Evolutionary conservation across 2,888 invertebrate species (phyloP).

Genomic region (Noctua comes): DNA sequence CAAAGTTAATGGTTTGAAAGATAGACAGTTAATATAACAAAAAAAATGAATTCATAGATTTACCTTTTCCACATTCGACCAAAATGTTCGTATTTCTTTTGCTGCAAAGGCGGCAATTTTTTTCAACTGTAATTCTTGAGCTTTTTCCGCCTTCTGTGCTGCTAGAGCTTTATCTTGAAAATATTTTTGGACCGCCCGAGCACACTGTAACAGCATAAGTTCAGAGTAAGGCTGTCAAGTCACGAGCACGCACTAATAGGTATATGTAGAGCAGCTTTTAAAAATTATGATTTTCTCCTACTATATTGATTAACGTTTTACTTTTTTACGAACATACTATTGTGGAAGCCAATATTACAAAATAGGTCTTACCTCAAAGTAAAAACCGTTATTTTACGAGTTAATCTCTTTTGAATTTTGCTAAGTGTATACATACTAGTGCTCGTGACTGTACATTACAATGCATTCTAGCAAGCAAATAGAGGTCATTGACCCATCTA

Average conservation of each 20-base stretch:
- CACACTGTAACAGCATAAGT: constrained; percentile 90
- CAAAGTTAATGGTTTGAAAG: no score
- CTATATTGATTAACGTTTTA: no score
- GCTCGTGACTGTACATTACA: not conserved
- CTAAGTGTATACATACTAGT: no score
- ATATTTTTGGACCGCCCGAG: constrained; percentile 97
- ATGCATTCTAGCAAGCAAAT: not conserved
- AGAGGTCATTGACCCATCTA: not conserved
- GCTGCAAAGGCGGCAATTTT: constrained; percentile 97
- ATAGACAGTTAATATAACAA: no score
- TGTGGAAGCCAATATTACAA: no score
- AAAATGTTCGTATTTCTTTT: constrained; percentile 98
- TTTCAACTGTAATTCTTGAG: constrained; percentile 95
- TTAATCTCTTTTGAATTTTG: no score
- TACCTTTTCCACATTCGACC: constrained; percentile 98
- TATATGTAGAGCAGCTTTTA: no score
- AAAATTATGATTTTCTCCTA: no score
- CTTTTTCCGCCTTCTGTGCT: constrained; percentile 97
- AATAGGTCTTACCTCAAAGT: no score
- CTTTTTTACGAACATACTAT: no score
- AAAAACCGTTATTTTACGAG: no score
- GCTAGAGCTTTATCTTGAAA: constrained; percentile 97
- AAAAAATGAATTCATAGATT: not conserved
- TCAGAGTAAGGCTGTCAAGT: not conserved
- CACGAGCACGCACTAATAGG: no score